Evolutionary conservation across 2,888 invertebrate species (phyloP).

Genomic region (Calameuta pallipes): DNA sequence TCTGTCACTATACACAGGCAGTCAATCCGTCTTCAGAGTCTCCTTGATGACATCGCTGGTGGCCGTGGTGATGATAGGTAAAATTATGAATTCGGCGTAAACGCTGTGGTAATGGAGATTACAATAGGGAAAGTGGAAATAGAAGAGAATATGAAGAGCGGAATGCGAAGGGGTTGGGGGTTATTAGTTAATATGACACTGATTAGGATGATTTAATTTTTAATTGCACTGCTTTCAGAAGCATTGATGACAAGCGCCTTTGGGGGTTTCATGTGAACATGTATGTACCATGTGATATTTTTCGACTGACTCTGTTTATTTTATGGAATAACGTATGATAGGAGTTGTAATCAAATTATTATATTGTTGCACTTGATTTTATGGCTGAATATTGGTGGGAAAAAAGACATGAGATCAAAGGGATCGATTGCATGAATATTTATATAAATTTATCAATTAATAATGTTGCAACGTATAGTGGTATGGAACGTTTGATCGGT

Average conservation of each 20-base stretch:
- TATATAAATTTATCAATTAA: neutral
- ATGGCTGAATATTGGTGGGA: neutral
- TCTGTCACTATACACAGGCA: slow-evolving; percentile 22
- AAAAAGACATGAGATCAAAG: neutral
- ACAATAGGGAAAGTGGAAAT: neutral
- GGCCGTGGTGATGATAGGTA: slow-evolving; percentile 24
- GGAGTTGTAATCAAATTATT: neutral
- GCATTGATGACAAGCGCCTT: neutral
- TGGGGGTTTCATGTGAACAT: neutral
- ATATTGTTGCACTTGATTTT: neutral
- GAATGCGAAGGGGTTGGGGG: neutral
- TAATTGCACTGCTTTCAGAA: neutral
- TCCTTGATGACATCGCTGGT: slow-evolving; percentile 23
- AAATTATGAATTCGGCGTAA: slow-evolving; percentile 11
- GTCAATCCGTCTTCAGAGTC: slow-evolving; percentile 27
- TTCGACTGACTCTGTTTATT: neutral
- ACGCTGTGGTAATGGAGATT: neutral
- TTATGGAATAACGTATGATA: neutral
- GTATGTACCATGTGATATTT: neutral
- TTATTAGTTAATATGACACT: neutral
- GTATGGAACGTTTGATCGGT: neutral
- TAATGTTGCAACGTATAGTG: neutral
- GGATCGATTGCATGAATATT: neutral
- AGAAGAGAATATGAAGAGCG: neutral
- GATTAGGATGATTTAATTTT: neutral